Conservation (phyloP, 2,888 invertebrate genomes). For the Pachydiplax longipennis region DNA sequence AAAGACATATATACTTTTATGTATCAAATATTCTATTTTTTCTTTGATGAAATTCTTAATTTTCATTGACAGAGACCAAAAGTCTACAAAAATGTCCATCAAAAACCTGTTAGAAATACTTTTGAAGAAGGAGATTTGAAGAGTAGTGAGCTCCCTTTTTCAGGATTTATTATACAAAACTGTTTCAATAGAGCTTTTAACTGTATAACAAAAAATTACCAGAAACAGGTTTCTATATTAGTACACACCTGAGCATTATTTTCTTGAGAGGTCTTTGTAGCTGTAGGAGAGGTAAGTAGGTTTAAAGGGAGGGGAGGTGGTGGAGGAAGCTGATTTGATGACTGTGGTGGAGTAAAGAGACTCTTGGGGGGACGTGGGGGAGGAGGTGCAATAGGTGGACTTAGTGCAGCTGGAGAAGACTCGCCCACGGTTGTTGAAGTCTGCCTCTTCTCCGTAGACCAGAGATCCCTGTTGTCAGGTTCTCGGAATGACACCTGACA, state of each 20-base stretch:
- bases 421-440: constrained; percentile 25
- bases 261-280: constrained; percentile 21
- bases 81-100: no score
- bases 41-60: no score
- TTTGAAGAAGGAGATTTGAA: no score
- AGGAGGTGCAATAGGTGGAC: constrained; percentile 37
- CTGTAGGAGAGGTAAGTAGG: constrained; percentile 51
- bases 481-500: constrained; percentile 58
- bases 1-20: no score
- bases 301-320: constrained; percentile 60
- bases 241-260: constrained; percentile 36
- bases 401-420: constrained; percentile 32
- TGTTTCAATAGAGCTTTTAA: not conserved
- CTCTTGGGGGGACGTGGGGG: constrained; percentile 23
- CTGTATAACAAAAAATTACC: not conserved
- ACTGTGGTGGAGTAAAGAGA: constrained; percentile 28
- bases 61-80: no score
- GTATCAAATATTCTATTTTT: no score
- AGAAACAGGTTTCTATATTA: not conserved
- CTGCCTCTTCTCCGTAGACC: constrained; percentile 58
- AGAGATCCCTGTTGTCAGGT: constrained; percentile 58
- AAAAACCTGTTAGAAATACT: no score
- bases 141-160: no score
- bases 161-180: no score
- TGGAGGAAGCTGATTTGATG: constrained; percentile 52